Conservation (phyloP, 2,888 invertebrate species). For the Meloe dianella region DNA sequence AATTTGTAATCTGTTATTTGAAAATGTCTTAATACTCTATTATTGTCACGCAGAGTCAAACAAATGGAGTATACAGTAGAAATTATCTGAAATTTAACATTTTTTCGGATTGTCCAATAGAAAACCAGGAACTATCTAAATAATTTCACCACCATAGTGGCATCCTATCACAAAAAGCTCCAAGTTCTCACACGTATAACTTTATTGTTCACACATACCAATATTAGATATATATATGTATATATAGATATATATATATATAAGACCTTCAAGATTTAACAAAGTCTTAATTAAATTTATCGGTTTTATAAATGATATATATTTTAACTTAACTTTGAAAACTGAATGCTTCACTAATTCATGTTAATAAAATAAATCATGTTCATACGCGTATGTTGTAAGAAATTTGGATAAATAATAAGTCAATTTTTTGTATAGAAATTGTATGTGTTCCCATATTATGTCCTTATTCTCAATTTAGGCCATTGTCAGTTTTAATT, state of each 20-base stretch:
- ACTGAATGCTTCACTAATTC: conserved; percentile 17
- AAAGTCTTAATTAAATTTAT: conserved; percentile 28
- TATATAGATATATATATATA: too few relatives aligned
- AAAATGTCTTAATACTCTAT: too few relatives aligned
- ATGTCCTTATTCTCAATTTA: conserved; percentile 6
- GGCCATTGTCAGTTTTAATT: background rate
- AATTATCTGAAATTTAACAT: background rate
- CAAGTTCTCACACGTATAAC: conserved; percentile 26
- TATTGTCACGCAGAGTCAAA: too few relatives aligned
- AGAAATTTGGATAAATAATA: background rate
- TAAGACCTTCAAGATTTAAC: conserved; percentile 18
- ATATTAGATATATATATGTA: background rate
- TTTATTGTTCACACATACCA: conserved; percentile 16
- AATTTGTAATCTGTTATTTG: too few relatives aligned
- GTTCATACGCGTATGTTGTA: too few relatives aligned
- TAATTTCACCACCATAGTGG: conserved; percentile 20
- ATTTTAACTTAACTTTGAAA: conserved; percentile 13
- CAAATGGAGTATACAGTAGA: too few relatives aligned
- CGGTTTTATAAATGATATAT: background rate
- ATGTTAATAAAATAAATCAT: too few relatives aligned
- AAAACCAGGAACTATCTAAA: conserved; percentile 34
- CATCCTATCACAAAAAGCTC: conserved; percentile 23
- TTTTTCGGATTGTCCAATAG: conserved; percentile 24
- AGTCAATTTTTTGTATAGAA: background rate
- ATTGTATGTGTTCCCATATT: background rate